Base-by-base conservation (phyloP, 2,888 invertebrate species). In the Unio pictorum region DNA sequence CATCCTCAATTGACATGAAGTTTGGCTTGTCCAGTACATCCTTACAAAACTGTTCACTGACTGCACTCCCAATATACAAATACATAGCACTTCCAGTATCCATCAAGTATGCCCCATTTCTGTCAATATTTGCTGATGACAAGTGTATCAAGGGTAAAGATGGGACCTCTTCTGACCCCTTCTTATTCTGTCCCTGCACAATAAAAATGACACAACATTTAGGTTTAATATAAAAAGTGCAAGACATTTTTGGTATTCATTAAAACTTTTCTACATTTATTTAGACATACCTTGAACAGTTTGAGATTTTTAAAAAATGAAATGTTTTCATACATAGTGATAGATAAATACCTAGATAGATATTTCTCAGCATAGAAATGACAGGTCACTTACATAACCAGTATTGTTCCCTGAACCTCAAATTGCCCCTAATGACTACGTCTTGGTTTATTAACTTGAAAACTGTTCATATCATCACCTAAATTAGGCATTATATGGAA, bases 31-130 rank as follows among this genome's bases (percentile, higher is more conserved):
- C 96, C 80, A 98, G 93, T 28, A 94, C 93, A 75, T 94, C 94
- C 71, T 93, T 93, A 81, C 96, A 93, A 89, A 95, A 95, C 66
- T 93, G 93, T 61, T 93, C 92, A 74, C 94, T 93, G 57, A 95
- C 93, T 79, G 93, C 94, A 76, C 95, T 93, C 62, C 97, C 95
- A 59, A 99, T 93, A 89, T 96, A 95, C 66, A 99, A 89, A 64
- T 94, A 93, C 91, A 98, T 94, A 72, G 92, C 92, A 68, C 94
- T 94, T 17, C 96, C 96, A 78, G 94, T 93, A 90, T 99, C 99
- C 89, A 99, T 91, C 4, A 99, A 91, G 90, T 97, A 99, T 17
- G 95, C 95, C 55, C 98, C 99, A 73, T 92, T 92, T 0, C 93
- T 91, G 87, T 94, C 94, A 67, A 96, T 89, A 75, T 92, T 91